phyloP scores from a whole-genome alignment of 92 coral and sea anemone genomes.

The Zoanthus solanderi region DNA sequence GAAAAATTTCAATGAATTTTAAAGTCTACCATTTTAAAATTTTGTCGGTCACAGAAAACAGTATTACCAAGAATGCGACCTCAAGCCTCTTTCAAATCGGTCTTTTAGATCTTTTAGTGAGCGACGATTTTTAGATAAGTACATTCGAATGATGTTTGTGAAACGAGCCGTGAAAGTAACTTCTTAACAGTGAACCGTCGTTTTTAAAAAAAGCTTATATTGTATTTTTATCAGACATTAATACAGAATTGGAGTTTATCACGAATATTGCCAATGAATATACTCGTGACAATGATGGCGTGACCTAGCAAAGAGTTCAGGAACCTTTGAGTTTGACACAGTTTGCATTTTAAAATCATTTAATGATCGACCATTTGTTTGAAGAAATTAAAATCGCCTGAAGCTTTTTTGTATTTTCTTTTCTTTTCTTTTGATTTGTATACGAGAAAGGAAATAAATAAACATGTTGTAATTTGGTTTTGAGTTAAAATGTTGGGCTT shows the following conservation, averaged over 20 bases:
- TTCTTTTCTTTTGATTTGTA: background rate
- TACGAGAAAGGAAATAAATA: background rate
- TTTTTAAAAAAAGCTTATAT: background rate
- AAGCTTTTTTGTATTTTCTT: background rate
- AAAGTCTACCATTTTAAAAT: background rate
- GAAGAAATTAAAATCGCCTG: background rate
- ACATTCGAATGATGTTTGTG: background rate
- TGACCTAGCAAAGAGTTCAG: background rate
- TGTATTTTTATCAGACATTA: background rate
- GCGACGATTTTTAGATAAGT: background rate
- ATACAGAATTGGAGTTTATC: background rate
- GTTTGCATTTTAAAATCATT: background rate
- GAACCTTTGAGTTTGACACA: background rate
- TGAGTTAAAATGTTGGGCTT: background rate
- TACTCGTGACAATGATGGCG: slow-evolving; percentile 44
- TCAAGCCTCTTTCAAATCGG: background rate
- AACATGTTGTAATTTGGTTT: background rate
- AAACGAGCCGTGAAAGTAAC: slow-evolving; percentile 31
- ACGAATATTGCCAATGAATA: background rate
- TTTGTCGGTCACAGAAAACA: background rate
- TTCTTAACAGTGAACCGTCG: background rate
- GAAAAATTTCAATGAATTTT: background rate
- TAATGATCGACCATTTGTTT: background rate
- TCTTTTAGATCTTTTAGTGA: background rate
- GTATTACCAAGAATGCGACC: background rate